Evolutionary conservation across 2,888 invertebrate species (phyloP).

Genomic region (Philereme vetulata): DNA sequence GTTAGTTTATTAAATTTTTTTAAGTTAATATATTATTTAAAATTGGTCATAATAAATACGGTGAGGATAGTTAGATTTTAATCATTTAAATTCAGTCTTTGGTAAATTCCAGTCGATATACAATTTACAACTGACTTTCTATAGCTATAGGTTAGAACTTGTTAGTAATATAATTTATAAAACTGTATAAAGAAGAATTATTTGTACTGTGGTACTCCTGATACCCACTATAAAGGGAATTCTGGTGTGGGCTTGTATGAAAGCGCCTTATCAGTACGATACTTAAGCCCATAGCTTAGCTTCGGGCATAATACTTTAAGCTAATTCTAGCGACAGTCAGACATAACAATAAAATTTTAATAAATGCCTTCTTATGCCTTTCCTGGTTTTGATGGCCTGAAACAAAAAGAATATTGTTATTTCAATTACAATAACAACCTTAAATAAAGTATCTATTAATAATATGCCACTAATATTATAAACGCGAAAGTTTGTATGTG

Average conservation of each 20-base stretch:
- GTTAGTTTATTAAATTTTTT: no score
- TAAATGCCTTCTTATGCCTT: slow-evolving; percentile 24
- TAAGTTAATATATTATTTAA: background rate
- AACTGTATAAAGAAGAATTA: no score
- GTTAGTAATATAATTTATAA: no score
- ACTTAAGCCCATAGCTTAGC: slow-evolving; percentile 7
- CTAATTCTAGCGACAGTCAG: slow-evolving; percentile 22
- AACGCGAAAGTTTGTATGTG: no score
- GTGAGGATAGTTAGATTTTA: background rate
- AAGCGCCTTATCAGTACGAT: slow-evolving; percentile 23
- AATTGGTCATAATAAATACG: background rate
- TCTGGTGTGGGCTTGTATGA: slow-evolving; percentile 13
- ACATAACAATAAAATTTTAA: slow-evolving; percentile 23
- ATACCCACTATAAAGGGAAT: background rate
- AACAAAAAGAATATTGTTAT: slow-evolving; percentile 8
- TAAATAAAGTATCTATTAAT: no score
- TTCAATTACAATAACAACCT: no score
- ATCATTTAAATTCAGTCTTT: slow-evolving; percentile 9
- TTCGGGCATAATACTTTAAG: slow-evolving; percentile 20
- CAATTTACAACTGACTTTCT: background rate
- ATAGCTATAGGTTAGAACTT: background rate
- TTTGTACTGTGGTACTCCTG: no score
- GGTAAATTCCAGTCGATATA: background rate
- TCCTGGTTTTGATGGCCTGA: slow-evolving; percentile 26
- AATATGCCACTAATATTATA: no score